These are phyloP conservation scores for Bos taurus DNA, from an alignment of 2,113 vertebrate species.

Conservation along the genomic window ARS-UCD2.0 NC_037348.1:19649501-19650000, in stretches of 20 bases:
- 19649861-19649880: background rate
- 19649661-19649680: background rate
- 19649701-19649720: accelerated
- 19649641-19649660: background rate
- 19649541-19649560: background rate
- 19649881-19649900: accelerated
- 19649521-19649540: background rate
- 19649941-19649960: background rate
- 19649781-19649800: background rate
- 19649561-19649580: background rate
- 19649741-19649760: accelerated
- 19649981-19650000: background rate
- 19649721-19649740: background rate
- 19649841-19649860: accelerated
- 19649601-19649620: accelerated
- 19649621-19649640: background rate
- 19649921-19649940: accelerated
- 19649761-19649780: background rate
- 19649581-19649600: background rate
- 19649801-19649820: background rate
- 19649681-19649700: accelerated
- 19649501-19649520: background rate
- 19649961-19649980: background rate
- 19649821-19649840: background rate
- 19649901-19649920: background rate